Percentiles rank a stretch among this genome's conserved stretches.
phyloP scores from a whole-genome alignment of 1,140 invertebrate genomes.

The Caenorhabditis elegans region DNA sequence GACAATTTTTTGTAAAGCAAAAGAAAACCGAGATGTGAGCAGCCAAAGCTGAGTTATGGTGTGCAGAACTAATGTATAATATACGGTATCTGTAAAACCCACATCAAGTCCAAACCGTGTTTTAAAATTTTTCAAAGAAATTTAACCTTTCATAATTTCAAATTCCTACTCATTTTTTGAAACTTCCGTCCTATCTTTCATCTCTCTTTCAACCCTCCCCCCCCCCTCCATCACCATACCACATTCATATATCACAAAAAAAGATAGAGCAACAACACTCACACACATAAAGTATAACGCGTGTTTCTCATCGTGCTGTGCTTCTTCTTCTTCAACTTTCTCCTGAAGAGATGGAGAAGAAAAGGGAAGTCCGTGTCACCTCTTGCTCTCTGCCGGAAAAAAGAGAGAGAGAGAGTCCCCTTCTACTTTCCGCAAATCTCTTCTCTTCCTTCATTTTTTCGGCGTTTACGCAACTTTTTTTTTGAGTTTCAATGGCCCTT shows the following conservation, averaged over 20 bases:
- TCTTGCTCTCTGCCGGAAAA: constrained; percentile 11
- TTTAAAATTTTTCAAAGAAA: too few relatives aligned
- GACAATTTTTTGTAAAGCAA: too few relatives aligned
- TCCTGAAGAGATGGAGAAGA: background rate
- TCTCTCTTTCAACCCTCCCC: background rate
- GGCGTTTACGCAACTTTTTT: constrained; percentile 28
- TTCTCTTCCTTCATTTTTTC: constrained; percentile 6
- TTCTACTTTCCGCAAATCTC: constrained; percentile 22
- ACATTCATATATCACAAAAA: constrained; percentile 26
- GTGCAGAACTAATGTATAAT: too few relatives aligned
- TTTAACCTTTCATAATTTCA: too few relatives aligned
- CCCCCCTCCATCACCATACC: background rate
- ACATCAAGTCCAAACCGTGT: too few relatives aligned
- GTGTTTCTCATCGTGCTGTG: background rate
- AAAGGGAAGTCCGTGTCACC: constrained; percentile 17
- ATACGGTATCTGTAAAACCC: too few relatives aligned
- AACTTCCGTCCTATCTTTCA: background rate
- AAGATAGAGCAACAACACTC: background rate
- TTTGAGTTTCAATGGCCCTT: constrained; percentile 8
- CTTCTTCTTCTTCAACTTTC: background rate
- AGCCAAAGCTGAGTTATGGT: too few relatives aligned
- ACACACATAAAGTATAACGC: constrained; percentile 18
- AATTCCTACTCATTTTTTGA: too few relatives aligned
- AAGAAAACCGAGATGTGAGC: too few relatives aligned
- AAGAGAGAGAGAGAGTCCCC: constrained; percentile 7